Base-by-base conservation (phyloP, 2,797 vertebrate genomes). In the Halcyon leucocephala region DNA sequence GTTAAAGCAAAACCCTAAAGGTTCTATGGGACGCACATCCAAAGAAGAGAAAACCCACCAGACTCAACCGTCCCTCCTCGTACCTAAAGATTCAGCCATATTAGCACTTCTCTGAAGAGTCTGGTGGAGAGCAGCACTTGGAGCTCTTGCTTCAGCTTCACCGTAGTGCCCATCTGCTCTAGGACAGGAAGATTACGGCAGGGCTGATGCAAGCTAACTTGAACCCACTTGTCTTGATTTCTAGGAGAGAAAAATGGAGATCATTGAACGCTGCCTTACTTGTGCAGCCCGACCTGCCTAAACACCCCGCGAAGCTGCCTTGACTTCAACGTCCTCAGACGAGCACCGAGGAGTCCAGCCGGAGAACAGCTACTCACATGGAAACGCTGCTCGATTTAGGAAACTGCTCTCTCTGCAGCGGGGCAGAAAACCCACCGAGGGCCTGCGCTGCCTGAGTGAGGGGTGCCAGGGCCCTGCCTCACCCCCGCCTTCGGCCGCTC, bases 231-330 rank as follows among this genome's bases (percentile, higher is more conserved):
- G 2, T n/a, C 49, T 28, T 6, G 21, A 37, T 44, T 21, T 62
- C 51, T 48, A 24, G 14, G 49, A 33, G 28, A 73, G 44, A 54
- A 74, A 86, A 39, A 44, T 3, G n/a, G 37, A 44, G 46, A 31
- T 17, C 9, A 8, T 0, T 3, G 54, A 39, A 13, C 2, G 0
- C 26, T 2, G 1, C 3, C 7, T 3, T 6, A 25, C 29, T 22
- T 2, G 18, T 5, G n/a, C 33, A 31, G 80, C 72, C 37, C 9
- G 2, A 41, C n/a, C 26, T 10, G 28, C 31, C 48, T 21, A 1
- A 66, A 21, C 28, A 5, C 42, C 12, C 12, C 58, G 15, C 11
- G 12, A 13, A 33, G 10, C 25, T 2, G 39, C 37, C 49, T 19
- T 1, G 48, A 37, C 10, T 33, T 13, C 2, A 6, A 28, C 0